Evolutionary conservation across 1,140 invertebrate genomes (phyloP), one percentile per base, ranked within the genome.

Genomic region (Limonius californicus): DNA sequence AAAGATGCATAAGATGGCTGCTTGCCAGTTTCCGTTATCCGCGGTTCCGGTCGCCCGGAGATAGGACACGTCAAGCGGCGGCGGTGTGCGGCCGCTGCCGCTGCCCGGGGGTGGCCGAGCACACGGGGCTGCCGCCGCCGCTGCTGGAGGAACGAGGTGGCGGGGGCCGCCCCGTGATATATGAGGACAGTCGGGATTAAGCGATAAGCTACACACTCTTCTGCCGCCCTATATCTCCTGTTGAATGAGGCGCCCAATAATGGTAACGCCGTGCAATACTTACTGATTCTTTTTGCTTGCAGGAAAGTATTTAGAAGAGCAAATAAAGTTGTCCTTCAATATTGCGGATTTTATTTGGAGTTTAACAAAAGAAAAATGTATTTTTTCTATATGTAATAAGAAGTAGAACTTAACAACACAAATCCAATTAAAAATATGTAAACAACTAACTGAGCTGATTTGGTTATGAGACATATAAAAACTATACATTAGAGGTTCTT

Each of bases 171-270:
- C 54, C 57, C 16, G 65, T 72, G 68, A 72, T 70, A 70, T 70
- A 71, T 72, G 70, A 57, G 63, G 70, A 70, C 66, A 68, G 70
- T 64, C 55, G 62, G 68, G 67, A 72, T 72, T 70, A 72, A 72
- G 63, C 69, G 70, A 72, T 72, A 72, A 72, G 70, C 68, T 70
- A 70, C 68, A 69, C 68, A 67, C 68, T 69, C 63, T 61, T 62
- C 57, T 61, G 62, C 58, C 57, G 58, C 50, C 56, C 50, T 59
- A 39, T 58, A 62, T 61, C 63, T 69, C 69, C 69, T 71, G 69
- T 71, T 71, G 69, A 71, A 71, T 71, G 66, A 70, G 66, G 43
- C 59, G 39, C 14, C 53, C 56, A 64, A 67, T 67, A 65, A 70
- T 69, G 62, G 63, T 61, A 61, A 61, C 54, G 63, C 50, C 58